Evolutionary conservation across 1,140 invertebrate species (phyloP).

Genomic region (Aphelinus atriplicis): DNA sequence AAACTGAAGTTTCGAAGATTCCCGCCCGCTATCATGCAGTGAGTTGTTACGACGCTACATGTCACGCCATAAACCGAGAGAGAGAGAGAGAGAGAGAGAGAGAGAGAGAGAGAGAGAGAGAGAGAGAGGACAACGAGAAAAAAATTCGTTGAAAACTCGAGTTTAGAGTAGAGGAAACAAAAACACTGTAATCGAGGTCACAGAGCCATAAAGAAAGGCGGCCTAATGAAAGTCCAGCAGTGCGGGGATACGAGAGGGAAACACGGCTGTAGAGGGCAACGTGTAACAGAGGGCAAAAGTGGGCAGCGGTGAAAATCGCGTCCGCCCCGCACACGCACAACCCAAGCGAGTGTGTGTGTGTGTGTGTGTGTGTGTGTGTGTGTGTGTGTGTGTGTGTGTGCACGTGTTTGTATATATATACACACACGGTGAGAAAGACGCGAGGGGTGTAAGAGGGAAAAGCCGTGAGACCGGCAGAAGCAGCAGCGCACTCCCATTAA

Average conservation of each 20-base stretch:
- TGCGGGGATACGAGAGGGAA: background rate
- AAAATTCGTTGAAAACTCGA: background rate
- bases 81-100: too few relatives aligned
- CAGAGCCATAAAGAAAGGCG: background rate
- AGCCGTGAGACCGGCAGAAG: background rate
- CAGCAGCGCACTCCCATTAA: constrained; percentile 41
- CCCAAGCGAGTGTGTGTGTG: too few relatives aligned
- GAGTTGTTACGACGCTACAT: too few relatives aligned
- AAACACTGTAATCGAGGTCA: background rate
- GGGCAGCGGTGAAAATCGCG: constrained; percentile 5
- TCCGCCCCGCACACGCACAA: background rate
- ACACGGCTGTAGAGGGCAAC: background rate
- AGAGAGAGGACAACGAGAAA: background rate
- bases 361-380: too few relatives aligned
- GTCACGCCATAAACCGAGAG: too few relatives aligned
- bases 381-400: too few relatives aligned
- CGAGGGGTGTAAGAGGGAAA: background rate
- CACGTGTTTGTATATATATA: background rate
- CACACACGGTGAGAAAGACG: background rate
- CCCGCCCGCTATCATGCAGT: too few relatives aligned
- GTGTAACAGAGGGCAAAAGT: background rate
- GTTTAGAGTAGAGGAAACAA: background rate
- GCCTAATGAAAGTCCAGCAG: background rate
- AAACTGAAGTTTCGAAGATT: too few relatives aligned
- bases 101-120: background rate